Evolutionary conservation across 2,888 invertebrate species (phyloP).

Genomic region (Operophtera brumata): DNA sequence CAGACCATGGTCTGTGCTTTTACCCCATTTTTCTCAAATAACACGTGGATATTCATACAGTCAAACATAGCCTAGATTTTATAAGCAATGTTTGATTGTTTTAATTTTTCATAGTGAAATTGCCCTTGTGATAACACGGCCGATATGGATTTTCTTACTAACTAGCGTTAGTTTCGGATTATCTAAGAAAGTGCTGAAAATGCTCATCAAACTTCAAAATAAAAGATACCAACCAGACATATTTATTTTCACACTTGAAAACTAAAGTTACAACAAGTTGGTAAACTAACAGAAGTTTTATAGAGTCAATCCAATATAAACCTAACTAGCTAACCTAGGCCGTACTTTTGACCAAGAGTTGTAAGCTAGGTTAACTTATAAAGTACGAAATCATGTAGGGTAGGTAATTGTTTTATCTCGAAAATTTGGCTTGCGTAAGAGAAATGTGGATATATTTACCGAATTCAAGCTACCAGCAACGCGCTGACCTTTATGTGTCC

Average conservation of each 20-base stretch:
- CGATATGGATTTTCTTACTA: too few relatives aligned
- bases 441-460: slow-evolving; percentile 36
- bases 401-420: slow-evolving; percentile 38
- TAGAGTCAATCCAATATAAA: slow-evolving; percentile 23
- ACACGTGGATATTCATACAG: too few relatives aligned
- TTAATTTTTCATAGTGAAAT: too few relatives aligned
- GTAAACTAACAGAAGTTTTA: slow-evolving; percentile 16
- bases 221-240: not conserved
- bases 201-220: not conserved
- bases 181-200: too few relatives aligned
- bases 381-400: slow-evolving; percentile 47
- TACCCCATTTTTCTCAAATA: too few relatives aligned
- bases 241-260: not conserved
- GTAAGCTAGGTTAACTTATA: slow-evolving; percentile 38
- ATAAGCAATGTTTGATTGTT: too few relatives aligned
- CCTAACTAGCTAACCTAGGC: slow-evolving; percentile 14
- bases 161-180: too few relatives aligned
- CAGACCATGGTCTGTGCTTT: too few relatives aligned
- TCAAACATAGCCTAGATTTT: too few relatives aligned
- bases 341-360: slow-evolving; percentile 41
- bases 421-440: slow-evolving; percentile 37
- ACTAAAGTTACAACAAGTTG: slow-evolving; percentile 5
- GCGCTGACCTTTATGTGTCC: not conserved
- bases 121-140: too few relatives aligned
- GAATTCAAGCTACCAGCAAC: slow-evolving; percentile 3